Conservation (phyloP, 2,888 invertebrate species). For the Druceiella hillmani region DNA sequence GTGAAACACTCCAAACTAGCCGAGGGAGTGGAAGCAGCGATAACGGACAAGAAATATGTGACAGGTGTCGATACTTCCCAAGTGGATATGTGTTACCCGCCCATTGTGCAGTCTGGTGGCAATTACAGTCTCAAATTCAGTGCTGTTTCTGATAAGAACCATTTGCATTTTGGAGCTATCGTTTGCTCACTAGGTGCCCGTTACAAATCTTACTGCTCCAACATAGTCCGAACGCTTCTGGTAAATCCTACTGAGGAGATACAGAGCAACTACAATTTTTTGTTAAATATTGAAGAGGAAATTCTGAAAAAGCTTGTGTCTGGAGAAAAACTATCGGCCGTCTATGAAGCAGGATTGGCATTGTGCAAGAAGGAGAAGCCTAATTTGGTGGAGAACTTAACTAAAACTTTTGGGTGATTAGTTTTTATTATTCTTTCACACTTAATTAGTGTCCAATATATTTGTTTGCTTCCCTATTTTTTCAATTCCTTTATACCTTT, state of each 20-base stretch:
- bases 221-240: constrained; percentile 91
- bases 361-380: constrained; percentile 85
- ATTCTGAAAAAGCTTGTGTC: constrained; percentile 79
- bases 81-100: constrained; percentile 96
- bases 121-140: constrained; percentile 96
- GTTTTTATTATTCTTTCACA: constrained; percentile 13
- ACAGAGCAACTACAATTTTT: constrained; percentile 87
- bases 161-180: constrained; percentile 92
- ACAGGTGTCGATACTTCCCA: constrained; percentile 82
- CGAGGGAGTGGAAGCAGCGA: constrained; percentile 89
- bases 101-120: constrained; percentile 99
- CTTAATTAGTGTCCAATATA: too few relatives aligned
- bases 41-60: constrained; percentile 94
- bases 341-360: constrained; percentile 78
- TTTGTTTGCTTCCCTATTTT: too few relatives aligned
- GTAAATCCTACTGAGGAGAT: constrained; percentile 83
- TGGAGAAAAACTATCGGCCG: constrained; percentile 76
- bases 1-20: constrained; percentile 93
- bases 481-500: not conserved
- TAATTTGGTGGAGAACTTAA: constrained; percentile 79
- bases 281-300: constrained; percentile 85
- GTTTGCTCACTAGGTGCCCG: constrained; percentile 91
- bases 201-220: constrained; percentile 97
- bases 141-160: constrained; percentile 89
- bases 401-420: constrained; percentile 82